phyloP scores from a whole-genome alignment of 2,888 invertebrate genomes.

The Synergus gifuensis region DNA sequence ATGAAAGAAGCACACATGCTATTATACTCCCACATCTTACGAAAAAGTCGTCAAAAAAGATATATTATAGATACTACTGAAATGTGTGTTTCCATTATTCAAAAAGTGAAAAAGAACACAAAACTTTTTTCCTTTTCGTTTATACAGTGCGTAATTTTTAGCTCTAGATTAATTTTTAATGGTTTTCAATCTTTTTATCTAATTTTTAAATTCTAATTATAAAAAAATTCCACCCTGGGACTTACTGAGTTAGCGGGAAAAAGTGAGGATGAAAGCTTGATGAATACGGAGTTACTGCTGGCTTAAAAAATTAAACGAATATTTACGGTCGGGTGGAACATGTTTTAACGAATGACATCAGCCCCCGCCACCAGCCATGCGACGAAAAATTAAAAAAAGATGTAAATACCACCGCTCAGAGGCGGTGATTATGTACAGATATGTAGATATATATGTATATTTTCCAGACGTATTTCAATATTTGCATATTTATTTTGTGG shows the following conservation, averaged over 20 bases:
- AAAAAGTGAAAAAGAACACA: slow-evolving; percentile 4
- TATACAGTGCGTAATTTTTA: neutral
- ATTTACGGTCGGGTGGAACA: slow-evolving; percentile 70
- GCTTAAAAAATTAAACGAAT: slow-evolving; percentile 75
- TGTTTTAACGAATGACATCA: slow-evolving; percentile 71
- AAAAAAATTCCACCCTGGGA: neutral
- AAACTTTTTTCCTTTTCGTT: neutral
- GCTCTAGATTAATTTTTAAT: neutral
- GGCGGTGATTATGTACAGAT: neutral
- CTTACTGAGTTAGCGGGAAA: neutral
- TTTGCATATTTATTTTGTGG: no score
- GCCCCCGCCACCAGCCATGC: slow-evolving; percentile 1
- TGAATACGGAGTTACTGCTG: slow-evolving; percentile 69
- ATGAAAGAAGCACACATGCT: slow-evolving; percentile 27
- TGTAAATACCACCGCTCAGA: neutral
- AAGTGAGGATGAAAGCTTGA: slow-evolving; percentile 58
- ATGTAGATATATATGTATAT: neutral
- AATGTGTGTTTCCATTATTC: slow-evolving; percentile 29
- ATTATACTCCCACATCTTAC: slow-evolving; percentile 9
- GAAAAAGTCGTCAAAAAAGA: slow-evolving; percentile 23
- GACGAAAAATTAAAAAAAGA: neutral
- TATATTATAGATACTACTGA: slow-evolving; percentile 23
- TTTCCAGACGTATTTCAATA: neutral
- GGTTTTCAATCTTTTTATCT: neutral
- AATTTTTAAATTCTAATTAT: neutral